phyloP scores from a whole-genome alignment of 2,113 vertebrate species.

The Chlorodrepanis virens region DNA sequence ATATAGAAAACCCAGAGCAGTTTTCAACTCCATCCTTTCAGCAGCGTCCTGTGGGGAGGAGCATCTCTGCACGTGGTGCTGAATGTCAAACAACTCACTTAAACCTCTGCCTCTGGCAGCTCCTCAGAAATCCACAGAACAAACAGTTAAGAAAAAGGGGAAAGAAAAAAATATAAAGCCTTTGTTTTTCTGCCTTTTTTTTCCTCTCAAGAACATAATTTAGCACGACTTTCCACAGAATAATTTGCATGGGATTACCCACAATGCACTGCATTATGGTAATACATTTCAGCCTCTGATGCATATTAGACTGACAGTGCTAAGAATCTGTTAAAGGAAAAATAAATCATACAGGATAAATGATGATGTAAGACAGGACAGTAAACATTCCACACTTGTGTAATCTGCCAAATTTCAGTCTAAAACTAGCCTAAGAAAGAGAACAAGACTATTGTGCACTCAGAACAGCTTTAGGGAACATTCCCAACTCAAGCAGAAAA shows the following conservation, averaged over 20 bases:
- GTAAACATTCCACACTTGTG: constrained; percentile 13
- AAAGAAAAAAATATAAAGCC: background rate
- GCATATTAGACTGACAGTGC: constrained; percentile 20
- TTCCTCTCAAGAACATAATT: background rate
- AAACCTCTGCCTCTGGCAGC: background rate
- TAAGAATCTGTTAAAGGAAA: constrained; percentile 49
- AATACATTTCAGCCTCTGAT: constrained; percentile 40
- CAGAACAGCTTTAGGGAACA: constrained; percentile 31
- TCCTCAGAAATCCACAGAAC: constrained; percentile 12
- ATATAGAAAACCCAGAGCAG: background rate
- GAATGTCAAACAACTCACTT: background rate
- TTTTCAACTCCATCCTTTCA: background rate
- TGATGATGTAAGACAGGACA: constrained; percentile 31
- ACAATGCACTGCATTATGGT: constrained; percentile 31
- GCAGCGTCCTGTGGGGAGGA: background rate
- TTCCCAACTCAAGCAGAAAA: constrained; percentile 47
- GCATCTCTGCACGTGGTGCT: background rate
- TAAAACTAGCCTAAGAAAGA: constrained; percentile 34
- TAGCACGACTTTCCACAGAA: constrained; percentile 25
- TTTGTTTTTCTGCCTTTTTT: background rate
- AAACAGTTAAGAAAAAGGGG: background rate
- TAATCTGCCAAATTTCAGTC: constrained; percentile 24
- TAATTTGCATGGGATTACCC: constrained; percentile 60
- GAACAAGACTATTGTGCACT: background rate
- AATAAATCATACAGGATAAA: constrained; percentile 51